Conservation (phyloP, 2,888 invertebrate genomes). For the Standfussiana lucernea region DNA sequence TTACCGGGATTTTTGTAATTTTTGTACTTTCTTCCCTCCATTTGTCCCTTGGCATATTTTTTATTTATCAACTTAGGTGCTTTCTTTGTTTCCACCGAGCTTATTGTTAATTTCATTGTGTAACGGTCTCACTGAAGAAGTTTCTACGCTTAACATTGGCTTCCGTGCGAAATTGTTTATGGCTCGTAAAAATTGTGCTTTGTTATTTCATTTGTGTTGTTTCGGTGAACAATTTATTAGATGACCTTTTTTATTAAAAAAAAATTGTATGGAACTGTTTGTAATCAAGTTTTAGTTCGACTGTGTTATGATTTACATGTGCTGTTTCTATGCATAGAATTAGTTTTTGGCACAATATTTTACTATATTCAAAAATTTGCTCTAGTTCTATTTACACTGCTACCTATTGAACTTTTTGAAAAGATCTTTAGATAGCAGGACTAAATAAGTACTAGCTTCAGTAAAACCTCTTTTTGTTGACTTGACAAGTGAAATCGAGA, state of each 20-base stretch:
- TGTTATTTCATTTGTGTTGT: slow-evolving; percentile 67
- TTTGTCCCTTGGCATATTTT: slow-evolving; percentile 81
- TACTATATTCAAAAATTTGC: neutral
- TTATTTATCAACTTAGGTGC: slow-evolving; percentile 80
- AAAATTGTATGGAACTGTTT: slow-evolving; percentile 36
- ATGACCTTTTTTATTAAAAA: slow-evolving; percentile 46
- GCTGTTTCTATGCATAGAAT: slow-evolving; percentile 7
- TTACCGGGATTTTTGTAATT: slow-evolving; percentile 72
- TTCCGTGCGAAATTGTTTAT: slow-evolving; percentile 76
- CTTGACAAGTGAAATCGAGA: slow-evolving; percentile 86
- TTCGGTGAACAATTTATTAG: slow-evolving; percentile 58
- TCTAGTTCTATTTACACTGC: neutral
- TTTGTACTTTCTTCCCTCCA: slow-evolving; percentile 69
- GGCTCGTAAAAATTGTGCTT: slow-evolving; percentile 73
- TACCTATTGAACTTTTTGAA: slow-evolving; percentile 18
- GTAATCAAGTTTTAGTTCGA: slow-evolving; percentile 42
- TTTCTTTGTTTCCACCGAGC: slow-evolving; percentile 77
- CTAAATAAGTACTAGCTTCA: slow-evolving; percentile 69
- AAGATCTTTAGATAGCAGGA: slow-evolving; percentile 57
- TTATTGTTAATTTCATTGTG: slow-evolving; percentile 81
- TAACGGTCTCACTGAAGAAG: slow-evolving; percentile 74
- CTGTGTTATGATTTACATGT: slow-evolving; percentile 20
- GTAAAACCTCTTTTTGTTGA: slow-evolving; percentile 78
- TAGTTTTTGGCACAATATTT: neutral
- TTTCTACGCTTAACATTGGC: slow-evolving; percentile 74